phyloP scores from a whole-genome alignment of 1,140 invertebrate genomes.

The Macrotrachela quadricornifera region DNA sequence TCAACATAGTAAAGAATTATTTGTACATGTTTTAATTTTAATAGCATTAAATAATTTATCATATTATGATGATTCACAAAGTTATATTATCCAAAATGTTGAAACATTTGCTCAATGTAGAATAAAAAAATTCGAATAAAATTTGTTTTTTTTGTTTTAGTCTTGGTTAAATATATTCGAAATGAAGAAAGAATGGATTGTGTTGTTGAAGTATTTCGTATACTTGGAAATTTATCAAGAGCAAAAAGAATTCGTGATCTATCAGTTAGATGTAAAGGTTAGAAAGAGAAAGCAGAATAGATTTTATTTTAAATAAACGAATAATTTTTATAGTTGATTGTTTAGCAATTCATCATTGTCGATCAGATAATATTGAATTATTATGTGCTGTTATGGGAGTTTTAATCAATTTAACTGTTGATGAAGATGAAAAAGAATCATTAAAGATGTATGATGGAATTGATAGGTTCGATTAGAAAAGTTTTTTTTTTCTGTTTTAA shows the following conservation, averaged over 20 bases:
- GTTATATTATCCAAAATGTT: conserved; percentile 15
- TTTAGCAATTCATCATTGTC: conserved; percentile 33
- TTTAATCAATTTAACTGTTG: conserved; percentile 45
- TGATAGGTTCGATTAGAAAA: too few relatives aligned
- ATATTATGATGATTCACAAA: conserved; percentile 32
- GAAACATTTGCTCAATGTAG: too few relatives aligned
- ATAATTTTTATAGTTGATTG: conserved; percentile 30
- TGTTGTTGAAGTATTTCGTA: conserved; percentile 40
- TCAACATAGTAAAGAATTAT: conserved; percentile 40
- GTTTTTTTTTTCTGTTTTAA: too few relatives aligned
- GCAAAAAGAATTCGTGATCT: conserved; percentile 38
- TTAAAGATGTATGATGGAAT: conserved; percentile 33
- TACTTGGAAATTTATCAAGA: conserved; percentile 44
- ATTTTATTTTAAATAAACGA: neutral
- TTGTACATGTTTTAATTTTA: conserved; percentile 40
- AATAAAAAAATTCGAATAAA: neutral
- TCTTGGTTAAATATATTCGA: too few relatives aligned
- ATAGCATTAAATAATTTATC: conserved; percentile 46
- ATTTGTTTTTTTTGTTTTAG: conserved; percentile 19
- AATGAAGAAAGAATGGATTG: conserved; percentile 34
- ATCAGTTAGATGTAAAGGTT: conserved; percentile 32
- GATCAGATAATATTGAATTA: conserved; percentile 36
- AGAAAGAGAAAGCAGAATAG: conserved; percentile 4
- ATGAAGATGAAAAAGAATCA: conserved; percentile 35
- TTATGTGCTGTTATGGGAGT: conserved; percentile 42